These are phyloP conservation scores for Acomys russatus DNA, from an alignment of 2,797 vertebrate species.

Conservation along the genomic window DNA sequence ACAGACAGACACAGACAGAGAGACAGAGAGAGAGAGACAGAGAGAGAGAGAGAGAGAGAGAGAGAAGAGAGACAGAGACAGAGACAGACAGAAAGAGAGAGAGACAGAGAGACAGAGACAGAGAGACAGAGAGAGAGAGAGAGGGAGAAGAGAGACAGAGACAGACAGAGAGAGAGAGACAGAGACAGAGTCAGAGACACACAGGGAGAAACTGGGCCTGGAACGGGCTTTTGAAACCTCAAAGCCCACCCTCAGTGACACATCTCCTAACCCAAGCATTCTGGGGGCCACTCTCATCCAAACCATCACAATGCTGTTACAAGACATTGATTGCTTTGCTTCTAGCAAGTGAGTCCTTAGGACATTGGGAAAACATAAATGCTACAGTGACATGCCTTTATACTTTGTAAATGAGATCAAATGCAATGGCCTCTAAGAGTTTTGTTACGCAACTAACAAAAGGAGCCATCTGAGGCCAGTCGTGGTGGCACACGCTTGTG, in stretches of 20 bases:
- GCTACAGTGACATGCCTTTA: neutral
- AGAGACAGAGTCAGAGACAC: too few relatives aligned
- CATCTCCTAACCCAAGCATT: neutral
- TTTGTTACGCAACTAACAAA: slow-evolving; percentile 14
- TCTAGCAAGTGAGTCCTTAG: neutral
- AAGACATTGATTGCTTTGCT: neutral
- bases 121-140: neutral
- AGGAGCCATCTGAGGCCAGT: neutral
- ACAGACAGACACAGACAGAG: too few relatives aligned
- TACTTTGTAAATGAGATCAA: slow-evolving; percentile 45
- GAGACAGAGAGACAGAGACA: too few relatives aligned
- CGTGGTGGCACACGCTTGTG: too few relatives aligned
- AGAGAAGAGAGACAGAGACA: too few relatives aligned
- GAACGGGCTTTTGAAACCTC: neutral
- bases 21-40: too few relatives aligned
- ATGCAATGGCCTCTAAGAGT: slow-evolving; percentile 9
- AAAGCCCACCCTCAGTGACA: too few relatives aligned
- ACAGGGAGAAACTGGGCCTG: too few relatives aligned
- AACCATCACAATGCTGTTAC: neutral
- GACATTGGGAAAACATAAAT: neutral
- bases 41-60: too few relatives aligned
- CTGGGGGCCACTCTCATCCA: neutral
- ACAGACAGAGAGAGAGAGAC: too few relatives aligned
- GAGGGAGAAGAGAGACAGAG: too few relatives aligned
- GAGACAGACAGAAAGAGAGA: neutral